Evolutionary conservation across 2,797 vertebrate genomes (phyloP).

Genomic region (Danio aesculapii): DNA sequence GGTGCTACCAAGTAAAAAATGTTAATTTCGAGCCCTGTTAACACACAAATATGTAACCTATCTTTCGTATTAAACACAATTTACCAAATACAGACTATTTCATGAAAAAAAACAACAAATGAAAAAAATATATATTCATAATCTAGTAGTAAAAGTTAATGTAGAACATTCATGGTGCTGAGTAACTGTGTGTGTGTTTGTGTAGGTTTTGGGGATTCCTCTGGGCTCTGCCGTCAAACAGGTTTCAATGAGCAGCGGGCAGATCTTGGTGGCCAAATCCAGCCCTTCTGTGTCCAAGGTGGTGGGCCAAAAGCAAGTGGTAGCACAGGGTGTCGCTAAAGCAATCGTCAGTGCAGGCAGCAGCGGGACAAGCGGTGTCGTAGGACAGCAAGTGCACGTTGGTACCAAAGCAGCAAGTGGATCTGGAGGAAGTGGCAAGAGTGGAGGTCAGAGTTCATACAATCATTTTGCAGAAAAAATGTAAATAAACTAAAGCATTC

Average conservation of each 20-base stretch:
- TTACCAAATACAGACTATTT: no score
- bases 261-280: constrained; percentile 95
- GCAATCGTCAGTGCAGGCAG: constrained; percentile 86
- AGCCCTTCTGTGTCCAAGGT: constrained; percentile 88
- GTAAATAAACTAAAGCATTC: not conserved
- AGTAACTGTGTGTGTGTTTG: not conserved
- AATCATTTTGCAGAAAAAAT: not conserved
- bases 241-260: constrained; percentile 94
- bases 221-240: constrained; percentile 94
- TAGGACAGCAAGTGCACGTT: constrained; percentile 86
- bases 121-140: no score
- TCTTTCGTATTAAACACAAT: no score
- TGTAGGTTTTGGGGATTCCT: constrained; percentile 91
- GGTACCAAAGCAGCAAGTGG: constrained; percentile 85
- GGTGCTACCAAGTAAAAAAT: no score
- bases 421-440: constrained; percentile 85
- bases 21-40: no score
- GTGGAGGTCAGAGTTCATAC: constrained; percentile 88
- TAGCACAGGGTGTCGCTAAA: constrained; percentile 97
- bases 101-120: no score
- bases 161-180: not conserved
- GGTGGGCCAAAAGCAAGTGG: constrained; percentile 92
- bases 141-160: no score
- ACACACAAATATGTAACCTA: no score
- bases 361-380: constrained; percentile 80